phyloP scores from a whole-genome alignment of 2,113 vertebrate species.

The Bufo bufo region DNA sequence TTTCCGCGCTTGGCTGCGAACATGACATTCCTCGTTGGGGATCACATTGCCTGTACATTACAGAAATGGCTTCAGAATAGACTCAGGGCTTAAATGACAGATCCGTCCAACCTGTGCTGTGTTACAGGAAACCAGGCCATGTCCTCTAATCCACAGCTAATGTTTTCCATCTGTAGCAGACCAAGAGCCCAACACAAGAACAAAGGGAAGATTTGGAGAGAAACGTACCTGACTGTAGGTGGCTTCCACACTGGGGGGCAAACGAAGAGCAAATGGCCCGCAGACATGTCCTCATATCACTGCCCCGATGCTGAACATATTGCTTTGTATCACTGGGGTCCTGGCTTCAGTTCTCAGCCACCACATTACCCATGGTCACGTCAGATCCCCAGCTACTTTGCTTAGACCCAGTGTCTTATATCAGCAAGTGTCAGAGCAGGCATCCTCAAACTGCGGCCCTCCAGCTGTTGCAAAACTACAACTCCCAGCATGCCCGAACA shows the following conservation, averaged over 20 bases:
- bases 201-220: constrained; percentile 64
- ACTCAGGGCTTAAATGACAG: constrained; percentile 80
- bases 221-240: background rate
- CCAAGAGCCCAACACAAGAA: constrained; percentile 77
- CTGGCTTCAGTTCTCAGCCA: too few species aligned
- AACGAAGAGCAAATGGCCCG: too few species aligned
- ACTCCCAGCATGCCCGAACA: too few species aligned
- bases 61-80: constrained; percentile 77
- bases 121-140: constrained; percentile 71
- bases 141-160: constrained; percentile 83
- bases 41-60: constrained; percentile 83
- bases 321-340: too few species aligned
- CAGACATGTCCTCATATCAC: too few species aligned
- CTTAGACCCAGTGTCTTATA: too few species aligned
- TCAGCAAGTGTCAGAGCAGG: too few species aligned
- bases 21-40: constrained; percentile 72
- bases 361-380: too few species aligned
- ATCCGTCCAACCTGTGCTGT: constrained; percentile 83
- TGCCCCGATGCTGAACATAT: too few species aligned
- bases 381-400: too few species aligned
- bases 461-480: too few species aligned
- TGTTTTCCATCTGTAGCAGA: constrained; percentile 82
- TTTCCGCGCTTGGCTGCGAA: constrained; percentile 75
- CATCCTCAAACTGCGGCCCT: too few species aligned
- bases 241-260: background rate